Evolutionary conservation across 2,888 invertebrate genomes (phyloP), one percentile per base, ranked within the genome.

Genomic region (Diplolepis rosae): DNA sequence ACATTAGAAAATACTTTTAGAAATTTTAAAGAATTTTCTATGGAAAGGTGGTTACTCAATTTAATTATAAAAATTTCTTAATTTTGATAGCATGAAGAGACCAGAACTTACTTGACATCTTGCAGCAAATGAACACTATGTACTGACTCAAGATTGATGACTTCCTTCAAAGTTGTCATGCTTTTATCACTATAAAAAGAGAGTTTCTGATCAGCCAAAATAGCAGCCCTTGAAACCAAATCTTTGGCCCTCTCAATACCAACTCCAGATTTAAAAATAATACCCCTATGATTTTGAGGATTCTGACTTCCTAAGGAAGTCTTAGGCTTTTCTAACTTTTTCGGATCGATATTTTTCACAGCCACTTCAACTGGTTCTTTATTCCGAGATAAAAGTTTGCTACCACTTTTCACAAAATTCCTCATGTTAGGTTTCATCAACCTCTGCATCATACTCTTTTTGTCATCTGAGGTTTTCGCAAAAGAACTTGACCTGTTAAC

Each of bases 171-270:
- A 42, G 92, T 90, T 42, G 92, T 91, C 88, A 93, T 93, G 68
- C 92, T 92, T 78, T 93, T 93, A 83, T 96, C 95, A 4, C 92
- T 90, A 81, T 93, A 95, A 83, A 95, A 94, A 77, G 92, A 91
- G 30, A 96, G 89, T 83, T 93, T 93, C 52, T 93, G 92, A 77
- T 94, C 94, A 4, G 93, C 92, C 27, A 96, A 87, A 48, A 94
- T 91, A 18, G 85, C 82, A 27, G 79, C 83, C 54, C 87, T 91
- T n/a, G 91, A 91, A 75, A 94, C 93, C 83, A 94, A 92, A 85
- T 95, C 95, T 75, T 94, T 95, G 66, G 95, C 92, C 69, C 87
- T 86, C 42, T 89, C 89, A n/a, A 86, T 87, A 0, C 87, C 87
- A 1, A 84, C 85, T 1, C 87, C 87, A 15, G 85, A 77, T 48